phyloP scores from a whole-genome alignment of 2,888 invertebrate genomes.

The Erebia epiphron region DNA sequence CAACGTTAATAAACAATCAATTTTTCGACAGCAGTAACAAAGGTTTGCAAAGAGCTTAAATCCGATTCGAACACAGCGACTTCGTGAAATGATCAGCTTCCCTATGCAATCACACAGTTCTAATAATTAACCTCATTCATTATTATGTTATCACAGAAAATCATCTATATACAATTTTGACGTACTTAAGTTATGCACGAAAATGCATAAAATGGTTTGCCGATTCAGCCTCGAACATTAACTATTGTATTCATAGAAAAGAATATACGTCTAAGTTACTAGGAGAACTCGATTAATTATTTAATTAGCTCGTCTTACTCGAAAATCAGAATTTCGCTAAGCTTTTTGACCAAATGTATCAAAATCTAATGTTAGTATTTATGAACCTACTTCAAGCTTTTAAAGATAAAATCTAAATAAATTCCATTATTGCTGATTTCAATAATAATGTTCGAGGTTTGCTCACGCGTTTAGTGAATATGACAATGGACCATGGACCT shows the following conservation, averaged over 20 bases:
- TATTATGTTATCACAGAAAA: conserved; percentile 83
- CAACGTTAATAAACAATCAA: conserved; percentile 30
- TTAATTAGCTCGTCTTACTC: not conserved
- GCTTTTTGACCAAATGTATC: conserved; percentile 19
- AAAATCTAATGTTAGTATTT: conserved; percentile 15
- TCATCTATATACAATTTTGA: conserved; percentile 84
- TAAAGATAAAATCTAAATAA: conserved; percentile 4
- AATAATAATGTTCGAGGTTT: conserved; percentile 43
- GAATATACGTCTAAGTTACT: conserved; percentile 11
- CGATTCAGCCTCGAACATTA: conserved; percentile 52
- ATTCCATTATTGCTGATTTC: conserved; percentile 20
- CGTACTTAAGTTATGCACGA: conserved; percentile 76
- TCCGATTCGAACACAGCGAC: conserved; percentile 61
- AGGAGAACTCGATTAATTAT: not conserved
- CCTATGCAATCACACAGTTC: conserved; percentile 81
- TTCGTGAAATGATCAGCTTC: conserved; percentile 72
- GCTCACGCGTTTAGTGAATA: conserved; percentile 40
- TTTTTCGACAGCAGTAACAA: conserved; percentile 34
- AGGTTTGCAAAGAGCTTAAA: conserved; percentile 39
- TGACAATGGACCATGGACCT: conserved; percentile 43
- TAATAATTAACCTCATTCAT: conserved; percentile 78
- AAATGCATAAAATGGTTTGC: conserved; percentile 63
- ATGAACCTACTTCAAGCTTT: conserved; percentile 9
- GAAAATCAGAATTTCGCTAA: conserved; percentile 15
- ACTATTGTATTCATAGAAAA: conserved; percentile 28